Conservation (phyloP, 2,113 vertebrate species). For the Pangasianodon gigas region DNA sequence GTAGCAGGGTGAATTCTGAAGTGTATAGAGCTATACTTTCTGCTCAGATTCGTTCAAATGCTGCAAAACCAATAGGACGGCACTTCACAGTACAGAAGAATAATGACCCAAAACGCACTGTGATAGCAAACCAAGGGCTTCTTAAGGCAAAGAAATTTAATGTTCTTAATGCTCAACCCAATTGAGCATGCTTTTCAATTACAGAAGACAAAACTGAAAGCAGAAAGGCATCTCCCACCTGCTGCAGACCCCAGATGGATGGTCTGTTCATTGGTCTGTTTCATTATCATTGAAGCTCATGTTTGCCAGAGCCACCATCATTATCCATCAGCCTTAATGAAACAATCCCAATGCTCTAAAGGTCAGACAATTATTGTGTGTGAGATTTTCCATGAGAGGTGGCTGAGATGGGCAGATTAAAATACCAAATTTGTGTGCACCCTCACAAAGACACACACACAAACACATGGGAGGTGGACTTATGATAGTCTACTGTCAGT, state of each 20-base stretch:
- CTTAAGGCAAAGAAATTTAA: too few species aligned
- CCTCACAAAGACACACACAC: slow-evolving; percentile 40
- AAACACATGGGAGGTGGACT: slow-evolving; percentile 20
- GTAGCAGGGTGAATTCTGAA: too few species aligned
- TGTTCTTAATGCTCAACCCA: too few species aligned
- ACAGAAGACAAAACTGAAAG: too few species aligned
- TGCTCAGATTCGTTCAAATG: too few species aligned
- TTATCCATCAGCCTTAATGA: slow-evolving; percentile 98
- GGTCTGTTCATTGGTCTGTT: slow-evolving; percentile 67
- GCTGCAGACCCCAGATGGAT: slow-evolving; percentile 63
- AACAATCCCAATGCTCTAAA: slow-evolving; percentile 94
- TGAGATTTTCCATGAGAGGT: slow-evolving; percentile 89
- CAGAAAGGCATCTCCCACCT: slow-evolving; percentile 9
- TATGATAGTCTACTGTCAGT: too few species aligned
- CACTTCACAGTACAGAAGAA: too few species aligned
- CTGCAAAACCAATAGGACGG: too few species aligned
- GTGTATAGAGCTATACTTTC: too few species aligned
- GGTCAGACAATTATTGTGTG: slow-evolving; percentile 97
- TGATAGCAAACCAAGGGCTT: too few species aligned
- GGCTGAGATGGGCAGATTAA: slow-evolving; percentile 58
- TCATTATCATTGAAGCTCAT: slow-evolving; percentile 96
- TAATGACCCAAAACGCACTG: too few species aligned
- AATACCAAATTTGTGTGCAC: slow-evolving; percentile 47
- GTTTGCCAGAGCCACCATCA: slow-evolving; percentile 85
- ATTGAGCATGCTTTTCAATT: too few species aligned